These are phyloP conservation scores for Eumerus sabulonum DNA, from an alignment of 2,888 invertebrate genomes.

Conservation along the genomic window DNA sequence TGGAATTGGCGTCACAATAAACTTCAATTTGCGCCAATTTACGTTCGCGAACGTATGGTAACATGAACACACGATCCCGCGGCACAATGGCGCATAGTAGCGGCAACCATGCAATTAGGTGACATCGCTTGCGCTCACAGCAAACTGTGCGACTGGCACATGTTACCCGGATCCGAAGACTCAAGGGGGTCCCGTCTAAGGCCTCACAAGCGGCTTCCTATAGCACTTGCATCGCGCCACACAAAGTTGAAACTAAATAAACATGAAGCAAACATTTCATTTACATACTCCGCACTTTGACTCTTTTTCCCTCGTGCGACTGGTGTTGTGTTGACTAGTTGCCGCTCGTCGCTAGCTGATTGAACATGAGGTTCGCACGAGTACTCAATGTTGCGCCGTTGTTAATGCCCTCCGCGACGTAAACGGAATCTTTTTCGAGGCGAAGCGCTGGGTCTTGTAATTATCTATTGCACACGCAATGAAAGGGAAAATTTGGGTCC, in stretches of 20 bases:
- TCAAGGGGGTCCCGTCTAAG: constrained; percentile 32
- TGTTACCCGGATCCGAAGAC: constrained; percentile 22
- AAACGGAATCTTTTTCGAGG: constrained; percentile 32
- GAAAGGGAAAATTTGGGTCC: background rate
- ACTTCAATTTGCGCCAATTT: constrained; percentile 66
- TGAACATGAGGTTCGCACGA: background rate
- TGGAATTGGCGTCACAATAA: constrained; percentile 58
- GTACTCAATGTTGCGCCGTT: background rate
- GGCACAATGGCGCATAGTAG: constrained; percentile 2
- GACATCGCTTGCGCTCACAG: constrained; percentile 58
- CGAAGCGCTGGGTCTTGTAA: constrained; percentile 35
- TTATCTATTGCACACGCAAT: constrained; percentile 7
- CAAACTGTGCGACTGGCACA: constrained; percentile 29
- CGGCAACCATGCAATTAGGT: constrained; percentile 64
- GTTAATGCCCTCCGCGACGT: constrained; percentile 41
- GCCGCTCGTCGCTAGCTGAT: no score
- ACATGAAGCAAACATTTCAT: constrained; percentile 57
- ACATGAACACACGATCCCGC: constrained; percentile 48
- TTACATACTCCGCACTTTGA: constrained; percentile 48
- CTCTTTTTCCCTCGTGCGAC: constrained; percentile 5
- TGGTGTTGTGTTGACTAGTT: no score
- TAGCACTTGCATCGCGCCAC: constrained; percentile 28
- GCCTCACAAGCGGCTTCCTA: constrained; percentile 7
- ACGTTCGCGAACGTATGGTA: constrained; percentile 60
- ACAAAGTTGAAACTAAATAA: constrained; percentile 56